Evolutionary conservation across 2,797 vertebrate species (phyloP), one percentile per base, ranked within the genome.

Genomic region (Lerista edwardsae): DNA sequence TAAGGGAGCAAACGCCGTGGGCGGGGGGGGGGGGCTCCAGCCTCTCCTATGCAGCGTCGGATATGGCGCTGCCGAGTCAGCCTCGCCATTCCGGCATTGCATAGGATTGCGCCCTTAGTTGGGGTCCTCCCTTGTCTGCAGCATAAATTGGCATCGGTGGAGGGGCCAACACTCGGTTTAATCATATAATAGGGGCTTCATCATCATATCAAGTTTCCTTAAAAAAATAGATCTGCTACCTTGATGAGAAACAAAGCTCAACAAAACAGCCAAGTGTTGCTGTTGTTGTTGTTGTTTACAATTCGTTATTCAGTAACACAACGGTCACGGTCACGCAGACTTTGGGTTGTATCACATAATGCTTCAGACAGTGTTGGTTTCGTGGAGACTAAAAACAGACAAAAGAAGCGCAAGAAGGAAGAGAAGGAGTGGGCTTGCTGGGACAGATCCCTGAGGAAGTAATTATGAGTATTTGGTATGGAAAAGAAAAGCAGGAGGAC

Each of bases 361-460:
- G 1, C 75, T 85, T 71, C 47, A 80, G 61, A 41, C 3, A 7
- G 8, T n/a, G 31, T 67, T 27, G 4, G 12, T 73, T 59, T 41
- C 29, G 59, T 79, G 79, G 79, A 83, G 10, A 86, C 10, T 44
- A 3, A 25, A 34, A 55, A 36, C 2, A 27, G 31, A 41, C 15
- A 29, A 62, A 34, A 61, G 41, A 2, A 1, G 51, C 64, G 25
- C 21, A 61, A 34, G 23, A 34, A 71, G 3, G 81, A 74, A 84
- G 65, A 36, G 0, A 31, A 80, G 67, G 55, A 0, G 0, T 85
- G 25, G 39, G 84, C 11, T 67, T 79, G 79, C 85, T 62, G 75
- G 19, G 84, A 67, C 74, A 31, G 57, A 19, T 67, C 87, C 76
- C 77, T 67, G 62, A 61, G 83, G 85, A 84, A 84, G 83, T 73